Evolutionary conservation across 2,113 vertebrate genomes (phyloP), one percentile per base, ranked within the genome.

Genomic region (Amia ocellicauda): DNA sequence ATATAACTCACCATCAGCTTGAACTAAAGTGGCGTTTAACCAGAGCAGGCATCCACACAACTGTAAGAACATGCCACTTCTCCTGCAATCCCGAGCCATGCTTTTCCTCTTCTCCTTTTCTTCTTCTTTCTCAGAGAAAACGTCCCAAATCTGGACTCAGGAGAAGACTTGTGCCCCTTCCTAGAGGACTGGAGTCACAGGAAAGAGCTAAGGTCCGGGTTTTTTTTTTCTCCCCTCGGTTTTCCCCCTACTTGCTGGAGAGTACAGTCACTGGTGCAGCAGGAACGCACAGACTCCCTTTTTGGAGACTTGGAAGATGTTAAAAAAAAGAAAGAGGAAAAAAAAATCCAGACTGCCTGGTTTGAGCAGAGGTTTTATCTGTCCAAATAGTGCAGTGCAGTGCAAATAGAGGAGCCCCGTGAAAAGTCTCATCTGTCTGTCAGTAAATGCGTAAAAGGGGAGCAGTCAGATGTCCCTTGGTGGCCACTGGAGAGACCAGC

Each of bases 351-450:
- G 75, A 67, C 78, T 70, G 77, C 72, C 70, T 66, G 63, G 74
- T 56, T 42, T 75, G 72, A 74, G 78, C 74, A 79, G 85, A 79
- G 79, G 80, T 77, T 89, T 78, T 88, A 80, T 83, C 79, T 81
- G 78, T 83, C 71, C 84, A 80, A 68, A 78, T 78, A 83, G 78
- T 79, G 70, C 80, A 74, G 76, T 82, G 80, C 78, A 84, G 70
- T 62, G 72, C 82, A 80, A 65, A 67, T 90, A 69, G 72, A 84
- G 80, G 75, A 59, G 67, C 61, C 62, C 84, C 90, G 92, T 76
- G 89, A 94, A 91, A 94, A 92, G 77, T 92, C 76, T 62, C 91
- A 79, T 61, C 66, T 55, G 54, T 57, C 71, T 72, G 89, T 82
- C n/a, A 63, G 87, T 85, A 87, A 90, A 91, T 69, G 81, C 85